These are phyloP conservation scores for Salvelinus sp. DNA, from an alignment of 2,113 vertebrate species.

Conservation along the genomic window DNA sequence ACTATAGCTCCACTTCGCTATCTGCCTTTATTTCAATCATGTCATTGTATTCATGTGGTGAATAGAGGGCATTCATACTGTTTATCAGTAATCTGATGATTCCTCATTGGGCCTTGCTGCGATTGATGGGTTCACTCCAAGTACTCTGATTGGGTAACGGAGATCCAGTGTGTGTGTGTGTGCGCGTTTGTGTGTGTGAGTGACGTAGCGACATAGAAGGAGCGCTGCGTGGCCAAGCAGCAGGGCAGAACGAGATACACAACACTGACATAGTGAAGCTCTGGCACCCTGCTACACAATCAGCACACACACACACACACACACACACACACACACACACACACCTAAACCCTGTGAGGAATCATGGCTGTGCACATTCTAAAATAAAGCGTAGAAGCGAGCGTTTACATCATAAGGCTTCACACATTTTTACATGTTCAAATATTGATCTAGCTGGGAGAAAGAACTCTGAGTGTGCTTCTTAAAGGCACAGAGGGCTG, in stretches of 20 bases:
- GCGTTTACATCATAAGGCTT: too few relatives aligned
- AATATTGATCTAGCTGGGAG: slow-evolving; percentile 4
- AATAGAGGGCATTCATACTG: too few relatives aligned
- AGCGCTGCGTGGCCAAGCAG: slow-evolving; percentile 20
- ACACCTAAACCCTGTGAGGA: too few relatives aligned
- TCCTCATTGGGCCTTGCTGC: too few relatives aligned
- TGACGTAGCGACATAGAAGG: slow-evolving; percentile 16
- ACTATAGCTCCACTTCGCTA: not conserved
- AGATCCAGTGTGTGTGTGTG: not conserved
- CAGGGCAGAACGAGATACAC: slow-evolving; percentile 21
- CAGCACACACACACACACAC: too few relatives aligned
- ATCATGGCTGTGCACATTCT: too few relatives aligned
- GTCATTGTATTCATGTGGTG: not conserved
- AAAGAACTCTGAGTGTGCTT: slow-evolving; percentile 1
- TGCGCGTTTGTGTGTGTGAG: slow-evolving; percentile 6
- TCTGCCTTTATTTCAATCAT: not conserved
- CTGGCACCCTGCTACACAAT: slow-evolving; percentile 6
- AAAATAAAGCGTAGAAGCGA: too few relatives aligned
- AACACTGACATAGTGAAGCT: slow-evolving; percentile 3
- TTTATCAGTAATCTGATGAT: too few relatives aligned
- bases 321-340: too few relatives aligned
- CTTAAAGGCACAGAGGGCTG: not conserved
- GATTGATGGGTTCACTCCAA: not conserved
- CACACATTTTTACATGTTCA: too few relatives aligned
- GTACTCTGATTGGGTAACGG: not conserved